These are phyloP conservation scores for Numenius phaeopus DNA, from an alignment of 2,797 vertebrate species.

Conservation along the genomic window DNA sequence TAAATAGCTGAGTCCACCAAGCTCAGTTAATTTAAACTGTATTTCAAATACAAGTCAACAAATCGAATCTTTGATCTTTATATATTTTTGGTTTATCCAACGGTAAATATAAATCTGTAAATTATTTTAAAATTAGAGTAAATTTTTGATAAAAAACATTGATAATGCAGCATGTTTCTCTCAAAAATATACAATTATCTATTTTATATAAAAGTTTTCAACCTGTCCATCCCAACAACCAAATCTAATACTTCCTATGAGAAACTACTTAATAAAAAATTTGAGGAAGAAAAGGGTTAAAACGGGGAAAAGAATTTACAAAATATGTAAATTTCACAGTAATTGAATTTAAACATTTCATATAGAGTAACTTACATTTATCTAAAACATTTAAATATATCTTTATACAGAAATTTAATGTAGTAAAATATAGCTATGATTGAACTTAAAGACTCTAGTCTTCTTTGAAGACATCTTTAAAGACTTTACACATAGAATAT, in stretches of 20 bases:
- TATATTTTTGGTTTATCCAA: conserved; percentile 73
- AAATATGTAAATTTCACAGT: conserved; percentile 91
- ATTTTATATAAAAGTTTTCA: conserved; percentile 78
- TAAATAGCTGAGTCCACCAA: conserved; percentile 13
- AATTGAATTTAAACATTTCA: conserved; percentile 84
- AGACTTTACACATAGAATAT: conserved; percentile 87
- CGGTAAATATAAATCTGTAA: conserved; percentile 78
- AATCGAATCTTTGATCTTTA: conserved; percentile 50
- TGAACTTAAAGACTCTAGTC: conserved; percentile 90
- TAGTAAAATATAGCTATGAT: conserved; percentile 93
- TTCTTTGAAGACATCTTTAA: conserved; percentile 94
- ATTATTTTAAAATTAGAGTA: conserved; percentile 75
- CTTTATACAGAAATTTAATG: conserved; percentile 90
- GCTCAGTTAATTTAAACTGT: conserved; percentile 38
- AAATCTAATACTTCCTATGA: conserved; percentile 70
- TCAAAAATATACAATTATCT: conserved; percentile 83
- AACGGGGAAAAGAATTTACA: conserved; percentile 72
- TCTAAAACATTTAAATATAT: conserved; percentile 93
- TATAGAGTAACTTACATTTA: conserved; percentile 90
- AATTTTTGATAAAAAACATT: conserved; percentile 72
- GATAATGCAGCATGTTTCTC: conserved; percentile 79
- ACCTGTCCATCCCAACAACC: conserved; percentile 68
- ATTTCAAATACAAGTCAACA: conserved; percentile 37
- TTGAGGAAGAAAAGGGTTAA: conserved; percentile 72
- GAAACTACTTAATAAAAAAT: conserved; percentile 70